Percentiles rank a stretch among this genome's conserved stretches.
phyloP scores from a whole-genome alignment of 2,113 vertebrate species.

The Entomyzon cyanotis region DNA sequence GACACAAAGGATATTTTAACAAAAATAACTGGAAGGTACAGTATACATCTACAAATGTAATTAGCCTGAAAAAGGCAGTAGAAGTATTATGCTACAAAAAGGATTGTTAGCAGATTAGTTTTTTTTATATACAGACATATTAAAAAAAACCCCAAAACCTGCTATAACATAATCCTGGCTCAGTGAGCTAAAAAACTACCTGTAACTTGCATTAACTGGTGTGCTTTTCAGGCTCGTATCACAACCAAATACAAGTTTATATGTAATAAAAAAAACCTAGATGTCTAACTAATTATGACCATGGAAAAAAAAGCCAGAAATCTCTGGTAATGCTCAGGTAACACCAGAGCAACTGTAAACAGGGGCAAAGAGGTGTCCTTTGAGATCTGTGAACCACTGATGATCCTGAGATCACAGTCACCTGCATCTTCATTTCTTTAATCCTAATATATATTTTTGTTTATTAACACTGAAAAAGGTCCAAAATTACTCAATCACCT shows the following conservation, averaged over 20 bases:
- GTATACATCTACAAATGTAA: background rate
- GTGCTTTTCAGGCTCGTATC: background rate
- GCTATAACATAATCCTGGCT: background rate
- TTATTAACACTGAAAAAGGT: background rate
- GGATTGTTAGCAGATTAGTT: background rate
- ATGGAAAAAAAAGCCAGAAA: background rate
- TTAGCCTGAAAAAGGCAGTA: background rate
- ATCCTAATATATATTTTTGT: background rate
- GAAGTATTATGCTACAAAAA: background rate
- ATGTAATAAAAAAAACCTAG: background rate
- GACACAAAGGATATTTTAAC: background rate
- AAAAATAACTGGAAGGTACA: background rate
- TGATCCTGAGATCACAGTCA: background rate
- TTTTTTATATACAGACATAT: rapidly evolving
- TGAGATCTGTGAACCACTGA: background rate
- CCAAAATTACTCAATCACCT: background rate
- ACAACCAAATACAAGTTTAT: background rate
- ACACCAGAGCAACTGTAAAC: background rate
- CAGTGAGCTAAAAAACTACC: background rate
- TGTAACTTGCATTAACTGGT: background rate
- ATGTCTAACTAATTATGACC: background rate
- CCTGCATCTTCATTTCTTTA: background rate
- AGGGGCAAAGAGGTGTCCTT: background rate
- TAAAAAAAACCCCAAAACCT: background rate
- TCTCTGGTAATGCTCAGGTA: background rate